Evolutionary conservation across 1,140 invertebrate species (phyloP), one percentile per base, ranked within the genome.

Genomic region (Pogonomyrmex barbatus): DNA sequence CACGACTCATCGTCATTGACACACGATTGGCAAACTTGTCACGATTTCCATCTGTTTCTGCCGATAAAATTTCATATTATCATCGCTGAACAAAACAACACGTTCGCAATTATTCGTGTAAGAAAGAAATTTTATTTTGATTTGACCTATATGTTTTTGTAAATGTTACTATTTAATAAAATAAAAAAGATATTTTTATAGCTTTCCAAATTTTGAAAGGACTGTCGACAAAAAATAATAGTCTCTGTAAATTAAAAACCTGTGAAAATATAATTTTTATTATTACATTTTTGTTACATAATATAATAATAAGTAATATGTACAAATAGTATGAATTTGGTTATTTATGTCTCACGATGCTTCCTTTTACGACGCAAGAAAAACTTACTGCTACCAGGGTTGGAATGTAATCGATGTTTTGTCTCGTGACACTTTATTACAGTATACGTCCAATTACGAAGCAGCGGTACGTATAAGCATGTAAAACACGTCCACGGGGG

Each of bases 391-490:
- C n/a, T 62, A 33, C 24, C 8, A 45, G 12, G 10, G 14, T 10
- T 39, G 30, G 67, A 68, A 81, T 60, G n/a, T 88, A 91, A 91
- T 91, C 77, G 87, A 87, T 88, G 87, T 77, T 86, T 82, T 75
- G 83, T 88, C 87, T 90, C 50, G 56, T 42, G 52, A 88, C 86
- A 89, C 76, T 91, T 91, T 91, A 88, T 86, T 86, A 76, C 88
- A 89, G 58, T 60, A 65, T 78, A 54, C 78, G 33, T 83, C 56
- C 79, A 75, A 83, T 83, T 83, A 83, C 54, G 79, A 73, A 68
- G 65, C 50, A 54, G 45, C 68, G 30, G 54, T 83, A 50, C 68
- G 79, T 73, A 71, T 50, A 60, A 75, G 68, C 79, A 83, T 75
- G 79, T 83, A 60, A 75, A 83, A 75, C 79, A 83, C 68, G 56